Percentiles rank a stretch among this genome's conserved stretches.
Evolutionary conservation across 1,140 invertebrate species (phyloP).

Genomic region (Macrobrachium rosenbergii): DNA sequence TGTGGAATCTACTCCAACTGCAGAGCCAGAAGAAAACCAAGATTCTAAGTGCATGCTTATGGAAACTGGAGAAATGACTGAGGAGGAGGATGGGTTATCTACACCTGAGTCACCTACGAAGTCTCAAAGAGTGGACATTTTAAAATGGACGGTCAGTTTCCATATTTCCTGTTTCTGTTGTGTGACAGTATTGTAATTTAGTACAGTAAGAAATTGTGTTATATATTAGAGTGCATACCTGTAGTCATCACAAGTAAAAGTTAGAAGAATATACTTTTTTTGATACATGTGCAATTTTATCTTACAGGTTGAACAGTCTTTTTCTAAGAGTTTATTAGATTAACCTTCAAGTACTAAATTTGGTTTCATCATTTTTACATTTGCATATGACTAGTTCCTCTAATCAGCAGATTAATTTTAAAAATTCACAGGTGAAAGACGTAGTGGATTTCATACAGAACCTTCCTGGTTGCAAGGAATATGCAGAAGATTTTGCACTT

Average conservation of each 20-base stretch:
- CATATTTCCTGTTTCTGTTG: neutral
- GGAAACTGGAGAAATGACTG: conserved; percentile 28
- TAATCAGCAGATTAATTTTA: neutral
- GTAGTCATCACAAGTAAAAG: too few species aligned
- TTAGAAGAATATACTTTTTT: too few species aligned
- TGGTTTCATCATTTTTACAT: neutral
- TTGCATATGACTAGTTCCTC: neutral
- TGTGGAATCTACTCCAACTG: conserved; percentile 21
- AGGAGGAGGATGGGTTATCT: conserved; percentile 39
- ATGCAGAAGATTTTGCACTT: conserved; percentile 93
- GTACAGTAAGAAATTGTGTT: neutral
- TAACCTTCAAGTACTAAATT: neutral
- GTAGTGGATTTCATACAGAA: conserved; percentile 87
- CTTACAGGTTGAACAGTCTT: too few species aligned
- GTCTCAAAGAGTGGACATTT: conserved; percentile 53
- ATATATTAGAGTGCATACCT: too few species aligned
- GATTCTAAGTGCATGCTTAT: conserved; percentile 31
- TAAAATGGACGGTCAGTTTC: conserved; percentile 60
- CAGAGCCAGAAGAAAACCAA: conserved; percentile 29
- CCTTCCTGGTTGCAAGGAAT: conserved; percentile 89
- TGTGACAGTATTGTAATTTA: neutral
- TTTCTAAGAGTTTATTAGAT: too few species aligned
- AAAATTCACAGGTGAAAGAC: conserved; percentile 70
- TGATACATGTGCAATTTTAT: too few species aligned
- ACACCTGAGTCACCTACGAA: conserved; percentile 35